Evolutionary conservation across 2,113 vertebrate genomes (phyloP).

Genomic region (Calidris pugnax): DNA sequence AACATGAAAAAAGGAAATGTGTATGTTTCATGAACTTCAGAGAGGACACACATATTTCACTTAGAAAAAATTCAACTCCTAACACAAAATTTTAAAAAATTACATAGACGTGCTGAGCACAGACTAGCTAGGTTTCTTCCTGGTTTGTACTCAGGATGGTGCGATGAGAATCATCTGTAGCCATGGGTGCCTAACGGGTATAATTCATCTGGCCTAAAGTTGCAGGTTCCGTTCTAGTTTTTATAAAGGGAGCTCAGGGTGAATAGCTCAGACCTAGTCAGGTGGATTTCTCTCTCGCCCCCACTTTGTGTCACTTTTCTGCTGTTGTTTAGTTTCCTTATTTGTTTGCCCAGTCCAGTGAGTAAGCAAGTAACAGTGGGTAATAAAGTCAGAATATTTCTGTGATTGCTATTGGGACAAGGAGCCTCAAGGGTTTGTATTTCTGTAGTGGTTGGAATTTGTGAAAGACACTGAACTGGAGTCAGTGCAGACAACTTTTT

Average conservation of each 20-base stretch:
- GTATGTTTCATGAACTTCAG: neutral
- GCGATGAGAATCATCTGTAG: neutral
- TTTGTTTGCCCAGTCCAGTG: neutral
- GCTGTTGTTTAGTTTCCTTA: neutral
- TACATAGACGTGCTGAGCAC: neutral
- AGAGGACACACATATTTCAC: neutral
- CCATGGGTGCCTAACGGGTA: neutral
- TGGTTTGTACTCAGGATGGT: neutral
- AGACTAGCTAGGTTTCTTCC: neutral
- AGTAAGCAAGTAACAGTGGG: neutral
- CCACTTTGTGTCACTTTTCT: neutral
- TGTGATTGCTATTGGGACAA: neutral
- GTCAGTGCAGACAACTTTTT: neutral
- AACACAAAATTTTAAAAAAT: neutral
- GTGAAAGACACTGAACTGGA: neutral
- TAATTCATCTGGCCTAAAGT: neutral
- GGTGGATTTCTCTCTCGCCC: neutral
- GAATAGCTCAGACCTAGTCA: neutral
- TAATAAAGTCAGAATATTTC: neutral
- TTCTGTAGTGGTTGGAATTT: neutral
- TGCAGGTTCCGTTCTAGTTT: neutral
- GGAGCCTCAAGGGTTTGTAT: neutral
- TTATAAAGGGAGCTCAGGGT: neutral
- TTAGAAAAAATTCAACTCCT: neutral
- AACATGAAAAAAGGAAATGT: neutral